Base-by-base conservation (phyloP, 2,797 vertebrate genomes). In the Rhynchonycteris naso region DNA sequence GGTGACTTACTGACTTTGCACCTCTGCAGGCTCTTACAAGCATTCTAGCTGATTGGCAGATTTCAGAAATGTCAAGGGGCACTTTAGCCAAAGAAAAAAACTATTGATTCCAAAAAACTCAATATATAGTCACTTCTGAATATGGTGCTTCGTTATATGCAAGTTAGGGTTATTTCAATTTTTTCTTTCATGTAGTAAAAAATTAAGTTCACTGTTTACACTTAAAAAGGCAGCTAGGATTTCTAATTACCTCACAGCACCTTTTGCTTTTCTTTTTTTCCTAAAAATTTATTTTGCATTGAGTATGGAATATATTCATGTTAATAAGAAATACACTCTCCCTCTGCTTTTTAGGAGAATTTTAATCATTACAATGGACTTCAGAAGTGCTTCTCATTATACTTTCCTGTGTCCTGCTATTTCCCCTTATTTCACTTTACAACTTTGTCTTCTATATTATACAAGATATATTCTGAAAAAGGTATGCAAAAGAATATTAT, bases 351-450 rank as follows among this genome's bases (percentile, higher is more conserved):
- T 54, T 43, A 85, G 82, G 15, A 56, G 71, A 61, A 63, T 92
- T 91, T 92, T 84, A 90, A 89, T 91, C 69, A 87, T 93, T 54
- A 52, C 16, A 75, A 59, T 69, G 79, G 30, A 68, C 35, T 47
- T 58, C 50, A 43, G 43, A 43, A 76, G 79, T 78, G 30, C 19
- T 76, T 89, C 88, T 85, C 43, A 35, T 89, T 84, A 75, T 35
- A 69, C 24, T 76, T 93, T 50, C 21, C 82, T 28, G 59, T 30
- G 66, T 78, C 66, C 58, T 87, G 76, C 43, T 47, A 54, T 38
- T 26, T 38, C 65, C 22, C 14, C 35, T 93, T 71, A 10, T 26
- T 84, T 87, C 74, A 21, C 16, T 30, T 68, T 66, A 43, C 38
- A 75, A 61, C 6, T 74, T 63, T 68, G 22, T 47, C 59, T 91